Evolutionary conservation across 2,797 vertebrate genomes (phyloP), one percentile per base, ranked within the genome.

Genomic region (Sphaeramia orbicularis): DNA sequence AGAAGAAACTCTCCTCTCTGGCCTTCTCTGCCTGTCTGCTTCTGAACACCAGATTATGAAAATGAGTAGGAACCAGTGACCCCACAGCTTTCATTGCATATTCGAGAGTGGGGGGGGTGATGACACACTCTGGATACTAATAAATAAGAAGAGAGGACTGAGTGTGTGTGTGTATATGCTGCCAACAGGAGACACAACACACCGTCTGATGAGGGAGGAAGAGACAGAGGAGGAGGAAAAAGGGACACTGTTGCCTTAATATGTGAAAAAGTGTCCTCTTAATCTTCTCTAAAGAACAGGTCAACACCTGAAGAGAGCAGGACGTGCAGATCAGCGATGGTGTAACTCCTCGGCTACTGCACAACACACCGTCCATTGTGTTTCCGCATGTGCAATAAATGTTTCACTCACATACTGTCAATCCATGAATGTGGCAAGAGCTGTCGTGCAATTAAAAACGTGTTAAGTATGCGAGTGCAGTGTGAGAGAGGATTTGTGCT

Each of bases 11-110:
- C 65, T 76, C 74, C 63, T 78, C 52, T 50, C 37, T 54, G 45
- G 50, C 57, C 63, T 27, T 43, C 61, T 56, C 58, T 48, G 67
- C 65, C 41, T 51, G n/a, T 55, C 51, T 6, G 24, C 30, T 24
- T 71, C 70, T 67, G 80, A 42, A 71, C 74, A 80, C 72, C 73
- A 81, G 69, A 85, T 90, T 87, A 87, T 89, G 86, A 91, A 86
- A 85, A 87, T 82, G 71, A 89, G 78, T 35, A n/a, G 65, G 71
- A 78, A 82, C 78, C 55, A 54, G 42, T 88, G 85, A 88, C 87
- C 88, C 92, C 90, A 85, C 90, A 73, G 92, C 86, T 88, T 91
- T 91, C 90, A 92, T 87, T 92, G 92, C 90, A 90, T 89, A 95
- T 92, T 92, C 81, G 88, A 47, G 60, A 65, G 71, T 73, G 72